Evolutionary conservation across 2,888 invertebrate species (phyloP).

Genomic region (Pandemis cinnamomeana): DNA sequence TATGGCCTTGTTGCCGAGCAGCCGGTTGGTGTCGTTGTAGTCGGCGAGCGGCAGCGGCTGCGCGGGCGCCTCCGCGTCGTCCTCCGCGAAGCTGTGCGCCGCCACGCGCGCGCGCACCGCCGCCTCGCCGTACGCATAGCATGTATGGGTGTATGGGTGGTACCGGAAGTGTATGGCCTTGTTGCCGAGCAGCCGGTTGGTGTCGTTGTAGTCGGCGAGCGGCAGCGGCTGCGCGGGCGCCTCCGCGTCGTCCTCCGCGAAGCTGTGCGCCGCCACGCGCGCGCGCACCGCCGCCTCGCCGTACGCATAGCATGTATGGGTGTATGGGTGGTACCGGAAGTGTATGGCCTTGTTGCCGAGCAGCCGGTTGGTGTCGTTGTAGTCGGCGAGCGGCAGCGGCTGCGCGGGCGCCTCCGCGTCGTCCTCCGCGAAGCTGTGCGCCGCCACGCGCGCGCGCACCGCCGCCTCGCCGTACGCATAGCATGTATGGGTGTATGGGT

Average conservation of each 20-base stretch:
- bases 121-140: slow-evolving; percentile 96
- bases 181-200: slow-evolving; percentile 95
- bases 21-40: slow-evolving; percentile 94
- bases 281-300: slow-evolving; percentile 94
- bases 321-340: slow-evolving; percentile 91
- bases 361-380: slow-evolving; percentile 94
- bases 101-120: slow-evolving; percentile 90
- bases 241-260: slow-evolving; percentile 87
- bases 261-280: slow-evolving; percentile 90
- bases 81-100: slow-evolving; percentile 92
- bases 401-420: slow-evolving; percentile 87
- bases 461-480: slow-evolving; percentile 96
- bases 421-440: slow-evolving; percentile 92
- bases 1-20: slow-evolving; percentile 95
- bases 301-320: too few species aligned
- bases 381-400: slow-evolving; percentile 90
- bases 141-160: too few species aligned
- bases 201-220: slow-evolving; percentile 91
- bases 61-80: slow-evolving; percentile 87
- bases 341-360: slow-evolving; percentile 95
- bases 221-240: slow-evolving; percentile 91
- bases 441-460: slow-evolving; percentile 89
- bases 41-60: slow-evolving; percentile 91
- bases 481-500: too few species aligned
- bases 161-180: slow-evolving; percentile 96